Base-by-base conservation (phyloP, 2,113 vertebrate genomes). In the Camelus bactrianus region DNA sequence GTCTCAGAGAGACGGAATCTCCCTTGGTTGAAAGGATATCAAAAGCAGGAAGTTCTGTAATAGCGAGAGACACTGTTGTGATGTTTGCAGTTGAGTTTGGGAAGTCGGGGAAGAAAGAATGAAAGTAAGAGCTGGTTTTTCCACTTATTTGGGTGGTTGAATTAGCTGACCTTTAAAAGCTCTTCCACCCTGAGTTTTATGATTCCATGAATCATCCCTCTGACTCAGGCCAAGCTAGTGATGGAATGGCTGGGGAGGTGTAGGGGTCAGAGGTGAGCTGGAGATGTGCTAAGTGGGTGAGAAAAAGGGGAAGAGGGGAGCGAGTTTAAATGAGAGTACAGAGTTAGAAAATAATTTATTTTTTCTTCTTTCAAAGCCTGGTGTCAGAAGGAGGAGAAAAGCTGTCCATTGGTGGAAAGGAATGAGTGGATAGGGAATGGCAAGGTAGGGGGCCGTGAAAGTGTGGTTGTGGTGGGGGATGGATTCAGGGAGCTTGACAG, bases 141-240 rank as follows among this genome's bases (percentile, higher is more conserved):
- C 97, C 94, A 96, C 82, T 96, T 91, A 94, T 56, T 82, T 80
- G 60, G 32, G 54, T 58, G 62, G 85, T 85, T 96, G 95, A 96
- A 95, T 97, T 93, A 91, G 35, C 56, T 98, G 97, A 97, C 94
- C 96, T 97, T 97, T 96, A 94, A 96, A 91, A 91, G 89, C 96
- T 91, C 82, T 89, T 86, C 91, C 93, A 89, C 67, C 82, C 93
- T 70, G 58, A 91, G 48, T 95, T 98, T 97, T 97, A 97, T 86
- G 86, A 80, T 81, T 93, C 89, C 38, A 70, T 98, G 97, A 98
- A 94, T 98, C 97, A 97, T 79, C 94, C 85, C 54, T 64, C 89
- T 82, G 69, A 94, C 77, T 91, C 82, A 89, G 48, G 67, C 93
- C 95, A 97, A 96, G 81, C 69, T 81, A 79, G 86, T 94, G 94